Conservation (phyloP, 2,888 invertebrate species). For the Cerastis leucographa region DNA sequence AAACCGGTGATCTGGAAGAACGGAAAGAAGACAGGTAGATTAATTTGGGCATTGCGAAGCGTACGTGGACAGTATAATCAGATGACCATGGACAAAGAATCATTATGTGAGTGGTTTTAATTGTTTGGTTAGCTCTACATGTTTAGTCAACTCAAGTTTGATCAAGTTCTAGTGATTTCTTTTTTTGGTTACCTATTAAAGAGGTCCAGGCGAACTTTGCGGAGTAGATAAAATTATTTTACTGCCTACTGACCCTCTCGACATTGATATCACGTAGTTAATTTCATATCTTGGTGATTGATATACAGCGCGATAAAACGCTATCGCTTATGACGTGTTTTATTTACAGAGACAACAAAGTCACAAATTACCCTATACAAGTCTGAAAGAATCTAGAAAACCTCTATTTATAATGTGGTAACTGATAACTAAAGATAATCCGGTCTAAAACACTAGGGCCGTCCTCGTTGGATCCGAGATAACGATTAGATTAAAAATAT, state of each 20-base stretch:
- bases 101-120: no score
- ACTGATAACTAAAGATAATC: slow-evolving; percentile 36
- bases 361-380: background rate
- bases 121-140: background rate
- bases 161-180: background rate
- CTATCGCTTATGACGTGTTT: slow-evolving; percentile 22
- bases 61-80: no score
- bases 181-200: background rate
- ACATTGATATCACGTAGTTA: background rate
- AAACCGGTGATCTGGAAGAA: slow-evolving; percentile 88
- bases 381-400: slow-evolving; percentile 7
- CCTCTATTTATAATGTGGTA: background rate
- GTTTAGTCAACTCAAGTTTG: background rate
- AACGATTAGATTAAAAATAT: slow-evolving; percentile 55
- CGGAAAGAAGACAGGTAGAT: background rate
- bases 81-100: no score
- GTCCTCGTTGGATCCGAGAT: slow-evolving; percentile 34
- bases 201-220: background rate
- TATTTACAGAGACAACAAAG: slow-evolving; percentile 33
- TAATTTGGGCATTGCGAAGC: background rate
- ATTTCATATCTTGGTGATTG: slow-evolving; percentile 7
- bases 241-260: background rate
- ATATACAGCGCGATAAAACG: slow-evolving; percentile 1
- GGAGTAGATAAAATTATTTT: background rate
- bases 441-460: slow-evolving; percentile 12